These are phyloP conservation scores for Rafetus swinhoei DNA, from an alignment of 2,113 vertebrate genomes.

Conservation along the genomic window DNA sequence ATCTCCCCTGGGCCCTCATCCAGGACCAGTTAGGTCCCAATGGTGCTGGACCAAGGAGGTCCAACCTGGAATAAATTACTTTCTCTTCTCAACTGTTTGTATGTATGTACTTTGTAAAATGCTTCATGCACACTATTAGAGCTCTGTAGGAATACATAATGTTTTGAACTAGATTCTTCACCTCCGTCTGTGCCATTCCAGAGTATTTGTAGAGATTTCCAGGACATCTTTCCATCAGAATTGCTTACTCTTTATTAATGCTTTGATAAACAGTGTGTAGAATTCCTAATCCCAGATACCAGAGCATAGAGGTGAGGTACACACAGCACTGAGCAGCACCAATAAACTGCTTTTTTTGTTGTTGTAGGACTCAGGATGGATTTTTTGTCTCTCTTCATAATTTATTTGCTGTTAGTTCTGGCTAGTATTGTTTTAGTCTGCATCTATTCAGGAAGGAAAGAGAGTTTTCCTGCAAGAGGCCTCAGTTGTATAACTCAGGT, in stretches of 20 bases:
- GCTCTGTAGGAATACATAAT: not conserved
- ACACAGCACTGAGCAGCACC: not conserved
- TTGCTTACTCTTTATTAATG: too few species aligned
- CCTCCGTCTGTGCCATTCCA: not conserved
- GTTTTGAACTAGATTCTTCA: too few species aligned
- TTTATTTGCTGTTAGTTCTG: conserved; percentile 83
- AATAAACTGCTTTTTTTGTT: not conserved
- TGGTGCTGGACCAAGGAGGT: too few species aligned
- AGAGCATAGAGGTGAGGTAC: not conserved
- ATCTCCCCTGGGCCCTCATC: too few species aligned
- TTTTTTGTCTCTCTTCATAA: conserved; percentile 86
- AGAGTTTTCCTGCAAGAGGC: rapidly evolving
- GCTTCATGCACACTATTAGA: too few species aligned
- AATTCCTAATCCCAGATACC: rapidly evolving
- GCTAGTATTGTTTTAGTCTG: conserved; percentile 76
- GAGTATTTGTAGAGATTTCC: too few species aligned
- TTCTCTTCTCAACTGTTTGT: too few species aligned
- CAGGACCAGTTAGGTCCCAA: too few species aligned
- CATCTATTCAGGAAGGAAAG: conserved; percentile 76
- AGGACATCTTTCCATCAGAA: not conserved
- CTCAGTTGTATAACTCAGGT: not conserved
- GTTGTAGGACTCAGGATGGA: conserved; percentile 83
- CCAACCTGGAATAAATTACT: too few species aligned
- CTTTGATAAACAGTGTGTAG: rapidly evolving
- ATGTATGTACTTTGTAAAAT: not conserved